Base-by-base conservation (phyloP, 2,797 vertebrate genomes). In the Phoxinus dragarum region DNA sequence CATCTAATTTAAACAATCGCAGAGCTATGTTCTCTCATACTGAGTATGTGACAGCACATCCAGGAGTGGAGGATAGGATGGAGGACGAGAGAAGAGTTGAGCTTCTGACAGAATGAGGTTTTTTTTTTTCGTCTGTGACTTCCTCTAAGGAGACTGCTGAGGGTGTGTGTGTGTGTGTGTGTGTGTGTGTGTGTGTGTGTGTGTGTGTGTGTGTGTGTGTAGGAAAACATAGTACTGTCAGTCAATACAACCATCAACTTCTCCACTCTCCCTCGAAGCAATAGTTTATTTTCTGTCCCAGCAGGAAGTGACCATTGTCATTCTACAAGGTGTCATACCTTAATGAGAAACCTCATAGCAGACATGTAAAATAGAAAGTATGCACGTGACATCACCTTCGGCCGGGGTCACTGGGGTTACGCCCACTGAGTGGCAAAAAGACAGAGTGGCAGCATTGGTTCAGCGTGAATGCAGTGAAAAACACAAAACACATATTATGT, bases 231-330 rank as follows among this genome's bases (percentile, higher is more conserved):
- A 54, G 52, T 80, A 89, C 85, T 84, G 88, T 86, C 90, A 89
- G 84, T 89, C 87, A 89, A 82, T 80, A 59, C 44, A 31, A 47
- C 79, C 82, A 56, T 73, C 42, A 74, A 38, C 31, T 73, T 34
- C n/a, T 77, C 76, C 75, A 69, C 77, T 47, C 67, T 74, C 86
- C 69, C 74, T 84, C 2, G 21, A 36, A 64, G 64, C 85, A 84
- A n/a, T 71, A 88, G 89, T 89, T 90, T 64, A 89, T 90, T 91
- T 91, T 88, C 90, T 87, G 85, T 88, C 86, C 75, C 66, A 17
- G 80, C 73, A 87, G 88, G 90, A 89, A 86, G 84, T 73, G 0
- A 86, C 88, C 86, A 86, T 84, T 86, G 83, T 84, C 84, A 83
- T 83, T 77, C 91, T 91, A 91, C 88, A 91, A 93, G n/a, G 10